Evolutionary conservation across 2,888 invertebrate species (phyloP).

Genomic region (Pocota personata): DNA sequence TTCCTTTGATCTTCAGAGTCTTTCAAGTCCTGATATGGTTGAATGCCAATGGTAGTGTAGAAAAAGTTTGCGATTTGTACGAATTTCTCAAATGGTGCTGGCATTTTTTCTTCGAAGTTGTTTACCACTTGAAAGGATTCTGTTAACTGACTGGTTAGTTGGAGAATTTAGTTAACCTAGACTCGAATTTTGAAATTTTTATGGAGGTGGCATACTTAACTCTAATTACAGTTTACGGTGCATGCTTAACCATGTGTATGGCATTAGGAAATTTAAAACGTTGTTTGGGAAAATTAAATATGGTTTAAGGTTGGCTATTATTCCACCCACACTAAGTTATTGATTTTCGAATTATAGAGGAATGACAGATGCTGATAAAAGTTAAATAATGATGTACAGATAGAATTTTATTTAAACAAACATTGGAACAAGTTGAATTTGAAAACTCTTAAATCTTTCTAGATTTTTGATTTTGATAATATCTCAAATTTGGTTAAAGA

Average conservation of each 20-base stretch:
- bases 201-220: neutral
- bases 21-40: conserved; percentile 72
- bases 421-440: no score
- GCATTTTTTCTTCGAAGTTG: neutral
- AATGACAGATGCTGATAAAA: neutral
- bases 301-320: neutral
- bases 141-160: neutral
- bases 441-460: no score
- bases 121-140: neutral
- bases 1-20: conserved; percentile 9
- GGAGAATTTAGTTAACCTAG: neutral
- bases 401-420: neutral
- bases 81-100: conserved; percentile 73
- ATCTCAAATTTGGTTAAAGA: no score
- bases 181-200: neutral
- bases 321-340: conserved; percentile 6
- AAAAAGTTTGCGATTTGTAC: conserved; percentile 76
- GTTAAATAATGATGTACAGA: neutral
- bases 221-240: conserved; percentile 9
- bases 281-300: neutral
- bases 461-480: no score
- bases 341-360: conserved; percentile 18
- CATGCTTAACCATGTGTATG: neutral
- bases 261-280: conserved; percentile 4
- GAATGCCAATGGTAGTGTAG: conserved; percentile 77